These are phyloP conservation scores for Hirundo rustica DNA, from an alignment of 2,797 vertebrate genomes.

Conservation along the genomic window DNA sequence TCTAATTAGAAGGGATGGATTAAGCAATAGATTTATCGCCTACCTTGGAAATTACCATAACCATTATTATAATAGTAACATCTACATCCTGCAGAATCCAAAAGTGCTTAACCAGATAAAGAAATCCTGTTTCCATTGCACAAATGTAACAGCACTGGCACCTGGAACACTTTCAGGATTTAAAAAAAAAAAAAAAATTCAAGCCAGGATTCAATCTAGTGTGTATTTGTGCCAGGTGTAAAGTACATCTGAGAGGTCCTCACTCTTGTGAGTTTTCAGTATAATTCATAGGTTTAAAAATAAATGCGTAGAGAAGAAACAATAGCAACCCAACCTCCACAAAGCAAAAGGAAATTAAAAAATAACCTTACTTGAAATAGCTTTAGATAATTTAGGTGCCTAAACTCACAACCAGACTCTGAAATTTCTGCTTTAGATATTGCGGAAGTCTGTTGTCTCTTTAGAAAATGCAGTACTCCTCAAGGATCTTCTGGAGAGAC, in stretches of 20 bases:
- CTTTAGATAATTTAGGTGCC: background rate
- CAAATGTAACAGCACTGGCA: background rate
- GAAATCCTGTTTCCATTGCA: background rate
- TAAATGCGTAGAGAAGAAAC: background rate
- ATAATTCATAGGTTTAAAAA: background rate
- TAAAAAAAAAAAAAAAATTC: background rate
- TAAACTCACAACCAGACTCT: background rate
- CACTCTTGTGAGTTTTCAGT: background rate
- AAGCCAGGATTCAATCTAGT: background rate
- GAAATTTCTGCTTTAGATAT: background rate
- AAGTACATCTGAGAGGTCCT: background rate
- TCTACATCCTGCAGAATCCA: background rate
- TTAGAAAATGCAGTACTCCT: background rate
- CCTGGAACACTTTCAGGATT: background rate
- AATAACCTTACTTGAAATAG: background rate
- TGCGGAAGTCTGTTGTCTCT: background rate
- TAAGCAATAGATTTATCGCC: background rate
- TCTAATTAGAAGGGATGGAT: constrained; percentile 50
- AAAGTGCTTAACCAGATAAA: background rate
- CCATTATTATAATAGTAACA: background rate
- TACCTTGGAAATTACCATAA: constrained; percentile 12
- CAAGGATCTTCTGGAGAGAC: background rate
- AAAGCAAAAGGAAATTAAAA: background rate
- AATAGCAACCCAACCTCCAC: background rate
- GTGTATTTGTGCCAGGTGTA: background rate